Evolutionary conservation across 2,888 invertebrate genomes (phyloP).

Genomic region (Therioaphis trifolii): DNA sequence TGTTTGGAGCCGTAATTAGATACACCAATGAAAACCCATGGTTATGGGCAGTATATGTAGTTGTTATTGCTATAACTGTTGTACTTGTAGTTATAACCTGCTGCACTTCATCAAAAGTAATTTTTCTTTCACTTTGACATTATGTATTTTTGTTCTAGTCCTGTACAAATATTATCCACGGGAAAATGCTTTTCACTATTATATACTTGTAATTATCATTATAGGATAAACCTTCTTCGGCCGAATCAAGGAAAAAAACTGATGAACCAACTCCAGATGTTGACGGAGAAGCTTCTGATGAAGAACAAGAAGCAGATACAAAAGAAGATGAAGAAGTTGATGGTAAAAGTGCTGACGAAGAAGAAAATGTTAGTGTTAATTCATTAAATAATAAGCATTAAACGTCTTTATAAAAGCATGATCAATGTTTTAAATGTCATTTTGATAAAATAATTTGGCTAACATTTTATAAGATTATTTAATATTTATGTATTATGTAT

Average conservation of each 20-base stretch:
- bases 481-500: background rate
- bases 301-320: slow-evolving; percentile 67
- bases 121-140: slow-evolving; percentile 39
- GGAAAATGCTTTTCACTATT: no score
- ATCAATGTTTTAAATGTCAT: no score
- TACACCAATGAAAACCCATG: slow-evolving; percentile 88
- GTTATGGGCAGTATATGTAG: slow-evolving; percentile 88
- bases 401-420: no score
- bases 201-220: background rate
- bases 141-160: background rate
- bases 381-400: no score
- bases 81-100: slow-evolving; percentile 84
- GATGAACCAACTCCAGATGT: slow-evolving; percentile 77
- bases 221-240: slow-evolving; percentile 70
- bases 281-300: slow-evolving; percentile 65
- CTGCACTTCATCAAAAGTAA: slow-evolving; percentile 76
- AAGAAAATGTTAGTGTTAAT: slow-evolving; percentile 55
- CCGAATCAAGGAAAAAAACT: slow-evolving; percentile 77
- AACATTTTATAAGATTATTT: no score
- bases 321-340: slow-evolving; percentile 68
- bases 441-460: no score
- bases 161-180: no score
- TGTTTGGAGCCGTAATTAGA: slow-evolving; percentile 58
- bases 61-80: slow-evolving; percentile 82
- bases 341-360: slow-evolving; percentile 65